These are phyloP conservation scores for Amblyraja radiata DNA, from an alignment of 2,797 vertebrate genomes.

Conservation along the genomic window DNA sequence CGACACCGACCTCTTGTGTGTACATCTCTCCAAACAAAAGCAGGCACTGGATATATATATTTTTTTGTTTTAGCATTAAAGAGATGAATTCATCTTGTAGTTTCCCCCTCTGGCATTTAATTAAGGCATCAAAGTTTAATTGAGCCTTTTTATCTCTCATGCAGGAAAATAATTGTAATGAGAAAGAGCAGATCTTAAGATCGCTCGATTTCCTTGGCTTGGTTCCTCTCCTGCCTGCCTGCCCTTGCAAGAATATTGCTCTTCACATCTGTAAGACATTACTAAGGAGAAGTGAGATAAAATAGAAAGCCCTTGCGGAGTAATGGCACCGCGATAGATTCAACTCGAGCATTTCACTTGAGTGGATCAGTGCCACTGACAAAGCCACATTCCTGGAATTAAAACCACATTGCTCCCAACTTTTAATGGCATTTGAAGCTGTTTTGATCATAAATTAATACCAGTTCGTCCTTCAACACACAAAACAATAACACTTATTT, in stretches of 20 bases:
- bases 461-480: conserved; percentile 35
- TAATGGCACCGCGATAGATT: not conserved
- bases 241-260: conserved; percentile 52
- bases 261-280: conserved; percentile 46
- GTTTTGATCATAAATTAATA: conserved; percentile 37
- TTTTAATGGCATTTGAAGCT: conserved; percentile 27
- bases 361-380: conserved; percentile 13
- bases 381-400: conserved; percentile 27
- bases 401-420: conserved; percentile 19
- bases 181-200: conserved; percentile 56
- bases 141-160: conserved; percentile 56
- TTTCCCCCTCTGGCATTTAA: conserved; percentile 53
- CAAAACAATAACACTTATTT: conserved; percentile 34
- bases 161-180: conserved; percentile 56
- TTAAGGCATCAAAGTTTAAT: conserved; percentile 61
- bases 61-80: conserved; percentile 17
- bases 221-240: conserved; percentile 52
- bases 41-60: not conserved
- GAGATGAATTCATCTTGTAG: conserved; percentile 32
- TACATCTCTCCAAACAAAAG: conserved; percentile 14
- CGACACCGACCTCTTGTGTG: not conserved
- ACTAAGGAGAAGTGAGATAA: conserved; percentile 43
- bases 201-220: conserved; percentile 51
- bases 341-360: conserved; percentile 15
- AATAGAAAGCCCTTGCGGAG: conserved; percentile 29